phyloP scores from a whole-genome alignment of 2,888 invertebrate genomes.

The Pimpla rufipes region DNA sequence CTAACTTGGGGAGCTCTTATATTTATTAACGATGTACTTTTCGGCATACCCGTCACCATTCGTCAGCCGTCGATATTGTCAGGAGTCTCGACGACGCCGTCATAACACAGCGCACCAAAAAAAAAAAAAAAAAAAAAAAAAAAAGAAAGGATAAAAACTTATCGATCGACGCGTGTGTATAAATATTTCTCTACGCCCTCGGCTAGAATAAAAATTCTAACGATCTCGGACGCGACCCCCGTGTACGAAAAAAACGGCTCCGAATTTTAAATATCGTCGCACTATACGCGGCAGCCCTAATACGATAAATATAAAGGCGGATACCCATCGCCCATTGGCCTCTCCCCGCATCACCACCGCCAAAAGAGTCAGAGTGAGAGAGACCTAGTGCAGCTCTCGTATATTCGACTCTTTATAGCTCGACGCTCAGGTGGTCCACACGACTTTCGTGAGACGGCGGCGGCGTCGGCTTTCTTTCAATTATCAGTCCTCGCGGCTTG shows the following conservation, averaged over 20 bases:
- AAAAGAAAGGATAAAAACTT: neutral
- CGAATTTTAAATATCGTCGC: slow-evolving; percentile 15
- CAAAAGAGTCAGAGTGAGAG: slow-evolving; percentile 53
- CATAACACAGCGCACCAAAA: slow-evolving; percentile 33
- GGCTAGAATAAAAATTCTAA: slow-evolving; percentile 18
- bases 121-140: neutral
- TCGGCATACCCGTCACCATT: slow-evolving; percentile 74
- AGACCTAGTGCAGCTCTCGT: slow-evolving; percentile 66
- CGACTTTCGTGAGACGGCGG: slow-evolving; percentile 47
- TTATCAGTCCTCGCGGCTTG: slow-evolving; percentile 68
- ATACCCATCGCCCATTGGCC: neutral
- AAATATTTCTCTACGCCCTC: neutral
- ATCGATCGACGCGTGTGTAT: neutral
- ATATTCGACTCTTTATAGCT: slow-evolving; percentile 79
- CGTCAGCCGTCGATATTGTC: slow-evolving; percentile 75
- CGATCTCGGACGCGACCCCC: neutral
- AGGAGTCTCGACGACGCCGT: slow-evolving; percentile 56
- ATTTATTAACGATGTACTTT: slow-evolving; percentile 82
- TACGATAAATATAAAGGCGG: slow-evolving; percentile 50
- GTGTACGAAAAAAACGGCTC: neutral
- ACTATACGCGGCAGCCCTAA: slow-evolving; percentile 6
- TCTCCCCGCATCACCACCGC: slow-evolving; percentile 37
- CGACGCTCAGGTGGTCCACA: slow-evolving; percentile 75
- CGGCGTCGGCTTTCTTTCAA: slow-evolving; percentile 81
- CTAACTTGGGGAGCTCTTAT: slow-evolving; percentile 74